Percentiles rank a stretch among this genome's conserved stretches.
Evolutionary conservation across 2,888 invertebrate species (phyloP).

Genomic region (Boloria selene): DNA sequence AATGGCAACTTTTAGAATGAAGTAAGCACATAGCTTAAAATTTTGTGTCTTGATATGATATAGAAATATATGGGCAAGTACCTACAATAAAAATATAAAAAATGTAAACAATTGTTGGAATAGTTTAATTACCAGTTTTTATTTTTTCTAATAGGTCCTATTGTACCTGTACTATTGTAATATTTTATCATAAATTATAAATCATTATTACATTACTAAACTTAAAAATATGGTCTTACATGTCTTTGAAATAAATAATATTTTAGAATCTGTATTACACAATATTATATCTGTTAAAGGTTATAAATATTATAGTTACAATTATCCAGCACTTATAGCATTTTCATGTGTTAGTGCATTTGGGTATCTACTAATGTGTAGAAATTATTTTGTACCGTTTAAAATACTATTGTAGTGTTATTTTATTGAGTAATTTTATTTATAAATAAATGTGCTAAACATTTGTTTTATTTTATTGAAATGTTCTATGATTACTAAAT

Average conservation of each 20-base stretch:
- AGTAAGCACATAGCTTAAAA: too few relatives aligned
- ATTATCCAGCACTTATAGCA: slow-evolving; percentile 27
- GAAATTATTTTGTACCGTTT: slow-evolving; percentile 34
- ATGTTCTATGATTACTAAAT: neutral
- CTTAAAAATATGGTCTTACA: neutral
- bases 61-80: too few relatives aligned
- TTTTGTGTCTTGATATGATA: too few relatives aligned
- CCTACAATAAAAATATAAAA: too few relatives aligned
- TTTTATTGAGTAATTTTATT: slow-evolving; percentile 36
- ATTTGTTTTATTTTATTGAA: slow-evolving; percentile 23
- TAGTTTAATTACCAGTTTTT: too few relatives aligned
- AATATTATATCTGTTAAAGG: neutral
- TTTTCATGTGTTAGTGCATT: slow-evolving; percentile 24
- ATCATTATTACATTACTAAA: neutral
- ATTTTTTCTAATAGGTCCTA: too few relatives aligned
- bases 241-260: slow-evolving; percentile 2
- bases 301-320: neutral
- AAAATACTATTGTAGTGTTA: slow-evolving; percentile 29
- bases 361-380: slow-evolving; percentile 26
- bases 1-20: too few relatives aligned
- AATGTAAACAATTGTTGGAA: too few relatives aligned
- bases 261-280: slow-evolving; percentile 11
- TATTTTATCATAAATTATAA: too few relatives aligned
- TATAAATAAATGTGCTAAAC: slow-evolving; percentile 41
- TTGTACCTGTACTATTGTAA: too few relatives aligned